Conservation (phyloP, 2,797 vertebrate genomes). For the Molossus alvarezi region DNA sequence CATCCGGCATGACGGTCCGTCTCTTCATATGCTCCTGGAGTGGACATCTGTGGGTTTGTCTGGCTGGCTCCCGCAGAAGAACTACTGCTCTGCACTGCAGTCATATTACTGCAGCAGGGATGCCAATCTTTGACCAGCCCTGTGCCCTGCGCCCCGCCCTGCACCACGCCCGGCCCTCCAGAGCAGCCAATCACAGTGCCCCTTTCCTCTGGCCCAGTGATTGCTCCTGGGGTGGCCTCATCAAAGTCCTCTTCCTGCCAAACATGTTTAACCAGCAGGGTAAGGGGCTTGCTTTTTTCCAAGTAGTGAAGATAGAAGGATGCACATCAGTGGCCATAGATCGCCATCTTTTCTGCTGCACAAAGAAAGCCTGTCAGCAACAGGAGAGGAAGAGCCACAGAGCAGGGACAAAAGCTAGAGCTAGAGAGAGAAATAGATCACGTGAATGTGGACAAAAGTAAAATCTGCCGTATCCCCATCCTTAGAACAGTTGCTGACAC, state of each 20-base stretch:
- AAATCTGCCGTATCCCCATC: background rate
- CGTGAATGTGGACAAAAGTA: background rate
- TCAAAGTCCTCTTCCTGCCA: background rate
- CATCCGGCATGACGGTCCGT: background rate
- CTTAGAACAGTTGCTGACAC: background rate
- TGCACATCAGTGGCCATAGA: background rate
- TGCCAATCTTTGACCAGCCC: background rate
- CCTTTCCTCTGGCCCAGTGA: background rate
- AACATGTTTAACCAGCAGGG: background rate
- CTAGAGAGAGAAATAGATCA: background rate
- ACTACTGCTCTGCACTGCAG: background rate
- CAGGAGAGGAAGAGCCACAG: background rate
- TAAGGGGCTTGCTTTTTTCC: background rate
- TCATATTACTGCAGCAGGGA: background rate
- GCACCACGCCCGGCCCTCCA: background rate
- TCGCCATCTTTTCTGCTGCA: background rate
- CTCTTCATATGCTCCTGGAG: background rate
- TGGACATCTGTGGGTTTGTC: background rate
- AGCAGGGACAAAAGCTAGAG: background rate
- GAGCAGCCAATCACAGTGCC: background rate
- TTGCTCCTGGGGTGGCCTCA: too few species aligned
- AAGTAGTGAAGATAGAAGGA: background rate
- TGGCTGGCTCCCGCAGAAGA: background rate
- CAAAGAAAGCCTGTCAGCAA: background rate
- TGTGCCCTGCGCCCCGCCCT: background rate